phyloP scores from a whole-genome alignment of 37 sponge, comb jelly and placozoan genomes.

The Oopsacas minuta region DNA sequence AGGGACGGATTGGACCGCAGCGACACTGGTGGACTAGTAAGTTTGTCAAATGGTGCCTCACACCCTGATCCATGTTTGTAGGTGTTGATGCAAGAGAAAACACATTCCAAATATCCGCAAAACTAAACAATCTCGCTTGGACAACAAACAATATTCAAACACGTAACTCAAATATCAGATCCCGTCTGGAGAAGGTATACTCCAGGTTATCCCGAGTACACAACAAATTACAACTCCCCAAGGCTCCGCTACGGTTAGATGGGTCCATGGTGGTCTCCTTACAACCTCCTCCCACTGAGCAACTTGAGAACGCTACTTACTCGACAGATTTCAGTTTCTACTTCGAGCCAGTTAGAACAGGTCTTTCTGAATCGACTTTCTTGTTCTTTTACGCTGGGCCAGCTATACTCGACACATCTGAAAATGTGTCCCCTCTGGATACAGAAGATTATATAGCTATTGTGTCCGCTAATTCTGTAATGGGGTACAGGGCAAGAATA shows the following conservation, averaged over 20 bases:
- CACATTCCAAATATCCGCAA: background rate
- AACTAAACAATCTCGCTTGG: background rate
- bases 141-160: background rate
- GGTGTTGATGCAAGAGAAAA: background rate
- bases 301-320: background rate
- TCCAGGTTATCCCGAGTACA: background rate
- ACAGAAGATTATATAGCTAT: background rate
- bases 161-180: background rate
- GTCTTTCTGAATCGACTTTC: background rate
- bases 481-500: conserved; percentile 11
- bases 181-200: conserved; percentile 8
- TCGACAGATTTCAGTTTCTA: conserved; percentile 1
- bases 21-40: too few species aligned
- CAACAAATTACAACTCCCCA: background rate
- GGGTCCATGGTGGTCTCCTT: background rate
- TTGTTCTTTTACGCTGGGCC: background rate
- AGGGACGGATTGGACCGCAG: too few species aligned
- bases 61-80: too few species aligned
- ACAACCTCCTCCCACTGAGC: background rate
- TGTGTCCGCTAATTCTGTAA: background rate
- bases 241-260: background rate
- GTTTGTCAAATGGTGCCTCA: too few species aligned
- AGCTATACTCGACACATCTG: background rate
- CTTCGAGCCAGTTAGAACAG: background rate
- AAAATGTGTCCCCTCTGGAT: background rate